Conservation (phyloP, 1,140 invertebrate genomes). For the Nasonia vitripennis region DNA sequence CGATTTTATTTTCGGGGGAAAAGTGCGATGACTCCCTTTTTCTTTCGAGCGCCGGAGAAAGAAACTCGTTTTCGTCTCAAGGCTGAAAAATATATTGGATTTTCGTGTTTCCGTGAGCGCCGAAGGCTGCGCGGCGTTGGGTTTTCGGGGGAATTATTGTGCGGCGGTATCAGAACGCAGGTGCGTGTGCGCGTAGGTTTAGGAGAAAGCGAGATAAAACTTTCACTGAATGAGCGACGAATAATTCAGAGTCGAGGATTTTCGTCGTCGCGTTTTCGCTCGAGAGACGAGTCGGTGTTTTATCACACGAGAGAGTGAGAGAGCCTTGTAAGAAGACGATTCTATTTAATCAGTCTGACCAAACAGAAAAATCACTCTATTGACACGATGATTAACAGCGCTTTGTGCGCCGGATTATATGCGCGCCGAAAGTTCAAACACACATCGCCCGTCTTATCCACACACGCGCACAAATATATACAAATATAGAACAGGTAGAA, state of each 20-base stretch:
- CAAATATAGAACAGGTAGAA: too few species aligned
- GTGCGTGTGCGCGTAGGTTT: too few species aligned
- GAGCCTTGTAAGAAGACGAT: neutral
- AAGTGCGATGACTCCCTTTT: neutral
- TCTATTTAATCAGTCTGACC: slow-evolving; percentile 26
- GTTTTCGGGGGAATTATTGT: too few species aligned
- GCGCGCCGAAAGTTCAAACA: slow-evolving; percentile 22
- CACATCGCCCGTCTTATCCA: neutral
- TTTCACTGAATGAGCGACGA: too few species aligned
- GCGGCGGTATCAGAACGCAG: too few species aligned
- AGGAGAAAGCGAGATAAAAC: too few species aligned
- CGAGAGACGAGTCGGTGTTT: too few species aligned
- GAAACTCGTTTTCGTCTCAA: neutral
- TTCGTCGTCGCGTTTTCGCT: neutral
- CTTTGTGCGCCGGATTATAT: neutral
- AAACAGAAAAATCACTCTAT: slow-evolving; percentile 33
- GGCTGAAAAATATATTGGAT: neutral
- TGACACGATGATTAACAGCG: slow-evolving; percentile 20
- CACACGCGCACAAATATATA: too few species aligned
- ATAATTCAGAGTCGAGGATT: too few species aligned
- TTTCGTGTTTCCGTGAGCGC: neutral
- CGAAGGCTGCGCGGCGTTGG: neutral
- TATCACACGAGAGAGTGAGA: too few species aligned
- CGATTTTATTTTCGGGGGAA: slow-evolving; percentile 32
- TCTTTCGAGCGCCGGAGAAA: neutral